Base-by-base conservation (phyloP, 2,797 vertebrate species). In the Acanthurus leucopareius region DNA sequence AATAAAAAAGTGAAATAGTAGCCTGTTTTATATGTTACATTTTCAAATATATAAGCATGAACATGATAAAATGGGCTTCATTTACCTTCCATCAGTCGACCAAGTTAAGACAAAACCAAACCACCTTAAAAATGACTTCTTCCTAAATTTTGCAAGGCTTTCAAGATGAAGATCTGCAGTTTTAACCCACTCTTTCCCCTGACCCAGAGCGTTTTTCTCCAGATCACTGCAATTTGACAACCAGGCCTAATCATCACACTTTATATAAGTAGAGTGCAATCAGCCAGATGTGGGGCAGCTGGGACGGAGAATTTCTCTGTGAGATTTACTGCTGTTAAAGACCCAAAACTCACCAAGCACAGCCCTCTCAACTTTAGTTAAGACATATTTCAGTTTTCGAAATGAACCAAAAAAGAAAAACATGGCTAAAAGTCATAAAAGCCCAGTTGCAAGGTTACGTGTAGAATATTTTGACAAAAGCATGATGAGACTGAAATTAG, bases 221-320 rank as follows among this genome's bases (percentile, higher is more conserved):
- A 69, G 70, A 85, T 86, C 67, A 47, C 66, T 81, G 73, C 73
- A 77, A 72, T 85, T 75, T 61, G 72, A 69, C 52, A 60, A 82
- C 73, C 56, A 22, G 52, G 73, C 16, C 63, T 73, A 66, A 87
- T 86, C 77, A 75, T 54, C 38, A 57, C 40, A 75, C 82, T 90
- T 80, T 40, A 68, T 13, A 32, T 60, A 40, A 89, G 79, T 59
- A 45, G 72, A 60, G 61, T 47, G 73, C 88, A 90, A 89, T 90
- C 89, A 87, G 71, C 69, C 45, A 28, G 77, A 79, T 83, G 69
- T 66, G 20, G 52, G 73, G 60, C 62, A 56, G 71, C 64, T 13
- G 15, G 2, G 61, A 78, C 1, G 4, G 71, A 79, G 66, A 67
- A 54, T 19, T 53, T 54, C 59, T 71, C 71, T 59, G 51, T 2